A percentile compares a stretch with the other conserved stretches of the same genome.
These are phyloP conservation scores for Parnassius apollo DNA, from an alignment of 2,888 invertebrate species.

Conservation along the genomic window DNA sequence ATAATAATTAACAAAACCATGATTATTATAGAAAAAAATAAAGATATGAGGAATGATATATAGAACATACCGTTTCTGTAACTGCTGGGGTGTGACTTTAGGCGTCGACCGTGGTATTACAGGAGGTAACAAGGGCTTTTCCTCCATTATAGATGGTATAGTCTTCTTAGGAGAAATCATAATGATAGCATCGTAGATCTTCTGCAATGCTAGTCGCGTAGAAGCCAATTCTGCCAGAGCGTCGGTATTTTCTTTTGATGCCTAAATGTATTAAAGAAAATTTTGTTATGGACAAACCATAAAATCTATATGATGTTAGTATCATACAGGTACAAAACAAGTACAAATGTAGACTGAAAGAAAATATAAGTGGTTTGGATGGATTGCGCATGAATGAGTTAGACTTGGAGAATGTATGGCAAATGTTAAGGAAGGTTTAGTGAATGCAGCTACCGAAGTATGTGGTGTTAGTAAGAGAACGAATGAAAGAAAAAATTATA, in stretches of 20 bases:
- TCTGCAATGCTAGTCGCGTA: conserved; percentile 82
- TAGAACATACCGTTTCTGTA: conserved; percentile 69
- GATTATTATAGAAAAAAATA: not conserved
- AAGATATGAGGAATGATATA: conserved; percentile 1
- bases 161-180: conserved; percentile 82
- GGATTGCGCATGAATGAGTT: too few species aligned
- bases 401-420: too few species aligned
- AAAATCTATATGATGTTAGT: too few species aligned
- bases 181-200: conserved; percentile 82
- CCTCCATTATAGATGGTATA: conserved; percentile 79
- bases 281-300: not conserved
- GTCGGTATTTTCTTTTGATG: conserved; percentile 81
- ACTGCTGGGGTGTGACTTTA: conserved; percentile 68
- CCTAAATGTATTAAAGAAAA: conserved; percentile 41
- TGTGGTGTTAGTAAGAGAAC: too few species aligned
- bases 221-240: conserved; percentile 81
- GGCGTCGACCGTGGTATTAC: conserved; percentile 59
- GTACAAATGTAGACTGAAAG: too few species aligned
- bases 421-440: too few species aligned
- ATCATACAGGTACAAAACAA: too few species aligned
- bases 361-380: too few species aligned
- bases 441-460: too few species aligned
- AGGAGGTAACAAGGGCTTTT: conserved; percentile 60
- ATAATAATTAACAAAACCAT: not conserved
- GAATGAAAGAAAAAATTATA: too few species aligned